Conservation (phyloP, 2,113 vertebrate genomes). For the Prolemur simus region DNA sequence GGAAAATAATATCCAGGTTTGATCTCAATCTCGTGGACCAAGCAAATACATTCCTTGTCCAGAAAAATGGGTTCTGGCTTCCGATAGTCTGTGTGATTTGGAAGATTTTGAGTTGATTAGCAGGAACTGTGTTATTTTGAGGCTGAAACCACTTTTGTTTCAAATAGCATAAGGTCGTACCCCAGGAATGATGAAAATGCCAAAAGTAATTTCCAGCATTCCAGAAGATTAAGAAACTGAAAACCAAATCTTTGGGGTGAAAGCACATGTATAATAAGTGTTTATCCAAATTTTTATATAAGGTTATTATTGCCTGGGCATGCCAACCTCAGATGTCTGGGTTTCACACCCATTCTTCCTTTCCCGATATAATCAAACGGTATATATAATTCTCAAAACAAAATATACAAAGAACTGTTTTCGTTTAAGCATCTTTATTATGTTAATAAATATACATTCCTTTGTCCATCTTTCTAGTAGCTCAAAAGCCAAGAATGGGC, state of each 20-base stretch:
- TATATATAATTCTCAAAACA: background rate
- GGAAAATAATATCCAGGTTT: conserved; percentile 64
- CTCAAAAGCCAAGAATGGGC: background rate
- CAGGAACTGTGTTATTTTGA: conserved; percentile 73
- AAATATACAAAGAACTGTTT: conserved; percentile 16
- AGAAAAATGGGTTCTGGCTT: conserved; percentile 69
- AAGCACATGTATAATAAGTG: conserved; percentile 60
- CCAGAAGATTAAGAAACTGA: conserved; percentile 68
- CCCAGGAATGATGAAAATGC: conserved; percentile 66
- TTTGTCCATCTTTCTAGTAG: background rate
- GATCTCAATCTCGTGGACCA: conserved; percentile 53
- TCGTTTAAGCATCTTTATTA: conserved; percentile 4
- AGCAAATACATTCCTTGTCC: conserved; percentile 53
- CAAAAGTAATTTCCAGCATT: conserved; percentile 75
- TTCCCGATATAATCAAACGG: conserved; percentile 13
- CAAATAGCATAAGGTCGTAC: conserved; percentile 70
- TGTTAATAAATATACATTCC: background rate
- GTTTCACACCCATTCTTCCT: conserved; percentile 49
- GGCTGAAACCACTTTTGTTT: conserved; percentile 63
- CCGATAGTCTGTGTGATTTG: conserved; percentile 72
- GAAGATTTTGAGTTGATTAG: conserved; percentile 71
- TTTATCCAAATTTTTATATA: conserved; percentile 67
- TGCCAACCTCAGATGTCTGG: conserved; percentile 38
- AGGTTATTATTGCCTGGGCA: conserved; percentile 50
- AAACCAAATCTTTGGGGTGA: conserved; percentile 71